Evolutionary conservation across 2,888 invertebrate genomes (phyloP).

Genomic region (Tinea pellionella): DNA sequence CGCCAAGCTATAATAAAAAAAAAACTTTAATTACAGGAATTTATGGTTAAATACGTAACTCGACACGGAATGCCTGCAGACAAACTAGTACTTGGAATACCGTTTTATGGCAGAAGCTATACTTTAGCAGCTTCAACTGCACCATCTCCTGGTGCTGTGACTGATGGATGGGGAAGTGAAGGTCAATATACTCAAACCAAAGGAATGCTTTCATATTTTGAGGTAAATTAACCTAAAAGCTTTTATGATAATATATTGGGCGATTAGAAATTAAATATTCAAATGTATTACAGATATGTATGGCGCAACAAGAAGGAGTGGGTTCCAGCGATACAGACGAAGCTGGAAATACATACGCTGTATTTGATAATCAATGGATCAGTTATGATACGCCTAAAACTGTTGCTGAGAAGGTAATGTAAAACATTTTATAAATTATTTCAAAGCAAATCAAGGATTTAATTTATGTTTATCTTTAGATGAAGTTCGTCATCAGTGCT

Average conservation of each 20-base stretch:
- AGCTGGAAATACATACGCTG: constrained; percentile 74
- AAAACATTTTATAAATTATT: background rate
- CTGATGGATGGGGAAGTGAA: constrained; percentile 72
- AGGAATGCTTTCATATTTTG: constrained; percentile 79
- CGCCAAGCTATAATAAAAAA: no score
- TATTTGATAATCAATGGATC: constrained; percentile 82
- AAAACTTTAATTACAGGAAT: constrained; percentile 63
- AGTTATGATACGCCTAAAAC: constrained; percentile 79
- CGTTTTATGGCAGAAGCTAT: constrained; percentile 79
- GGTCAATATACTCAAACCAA: constrained; percentile 76
- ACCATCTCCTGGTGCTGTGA: constrained; percentile 67
- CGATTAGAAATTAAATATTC: background rate
- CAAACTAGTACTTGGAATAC: constrained; percentile 79
- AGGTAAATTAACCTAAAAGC: constrained; percentile 54
- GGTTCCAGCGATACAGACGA: constrained; percentile 68
- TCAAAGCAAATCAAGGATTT: background rate
- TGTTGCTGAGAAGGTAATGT: constrained; percentile 72
- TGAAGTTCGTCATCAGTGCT: constrained; percentile 71
- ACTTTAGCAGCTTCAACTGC: constrained; percentile 68
- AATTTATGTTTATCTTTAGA: constrained; percentile 40
- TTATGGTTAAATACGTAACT: constrained; percentile 75
- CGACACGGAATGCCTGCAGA: constrained; percentile 72
- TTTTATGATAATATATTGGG: background rate
- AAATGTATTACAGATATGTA: constrained; percentile 54
- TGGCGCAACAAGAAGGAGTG: constrained; percentile 65